Percentiles rank a stretch among this genome's conserved stretches.
Evolutionary conservation across 2,797 vertebrate species (phyloP).

Genomic region (Pseudochromis fuscus): DNA sequence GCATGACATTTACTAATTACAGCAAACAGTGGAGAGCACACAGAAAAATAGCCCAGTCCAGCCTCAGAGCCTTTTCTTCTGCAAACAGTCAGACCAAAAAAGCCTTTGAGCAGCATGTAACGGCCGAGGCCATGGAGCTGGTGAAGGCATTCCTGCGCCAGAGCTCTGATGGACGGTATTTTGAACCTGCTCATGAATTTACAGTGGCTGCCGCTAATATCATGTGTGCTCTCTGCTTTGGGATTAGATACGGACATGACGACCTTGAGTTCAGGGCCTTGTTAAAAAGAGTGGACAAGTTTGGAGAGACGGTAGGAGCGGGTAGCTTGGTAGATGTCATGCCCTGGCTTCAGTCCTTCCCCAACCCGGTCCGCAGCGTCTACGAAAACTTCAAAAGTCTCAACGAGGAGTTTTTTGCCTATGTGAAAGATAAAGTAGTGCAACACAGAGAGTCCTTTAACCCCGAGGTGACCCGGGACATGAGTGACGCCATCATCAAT

Average conservation of each 20-base stretch:
- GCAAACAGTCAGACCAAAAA: slow-evolving; percentile 82
- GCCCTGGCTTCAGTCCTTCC: slow-evolving; percentile 95
- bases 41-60: slow-evolving; percentile 86
- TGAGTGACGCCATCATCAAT: slow-evolving; percentile 89
- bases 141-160: slow-evolving; percentile 79
- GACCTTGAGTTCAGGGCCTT: slow-evolving; percentile 92
- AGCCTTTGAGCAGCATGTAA: slow-evolving; percentile 86
- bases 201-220: slow-evolving; percentile 93
- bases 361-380: slow-evolving; percentile 89
- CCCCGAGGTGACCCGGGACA: slow-evolving; percentile 81
- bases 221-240: slow-evolving; percentile 97
- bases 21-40: slow-evolving; percentile 87
- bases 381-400: slow-evolving; percentile 88
- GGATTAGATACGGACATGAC: slow-evolving; percentile 90
- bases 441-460: slow-evolving; percentile 86
- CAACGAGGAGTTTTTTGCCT: slow-evolving; percentile 87
- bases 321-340: slow-evolving; percentile 94
- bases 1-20: slow-evolving; percentile 87
- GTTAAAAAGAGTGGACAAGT: slow-evolving; percentile 88
- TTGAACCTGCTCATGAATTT: slow-evolving; percentile 82
- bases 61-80: slow-evolving; percentile 87
- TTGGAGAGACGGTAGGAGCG: slow-evolving; percentile 92
- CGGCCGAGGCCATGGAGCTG: slow-evolving; percentile 85
- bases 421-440: slow-evolving; percentile 84
- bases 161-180: slow-evolving; percentile 76